Evolutionary conservation across 2,113 vertebrate genomes (phyloP).

Genomic region (Nannobrachium achirus): DNA sequence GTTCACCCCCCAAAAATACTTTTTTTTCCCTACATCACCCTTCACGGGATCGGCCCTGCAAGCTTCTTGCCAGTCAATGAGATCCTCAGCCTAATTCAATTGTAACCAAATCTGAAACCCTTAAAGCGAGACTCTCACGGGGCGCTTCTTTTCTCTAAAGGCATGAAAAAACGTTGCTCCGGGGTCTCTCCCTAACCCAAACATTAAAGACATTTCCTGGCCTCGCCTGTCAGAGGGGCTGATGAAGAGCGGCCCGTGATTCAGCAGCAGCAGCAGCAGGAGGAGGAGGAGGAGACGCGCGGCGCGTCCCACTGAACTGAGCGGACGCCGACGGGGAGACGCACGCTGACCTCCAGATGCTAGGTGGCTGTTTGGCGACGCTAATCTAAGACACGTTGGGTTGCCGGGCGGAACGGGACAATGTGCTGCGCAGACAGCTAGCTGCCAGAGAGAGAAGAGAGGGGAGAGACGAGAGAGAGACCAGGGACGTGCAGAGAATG

Average conservation of each 20-base stretch:
- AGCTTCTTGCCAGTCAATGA: constrained; percentile 23
- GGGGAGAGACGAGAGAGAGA: too few species aligned
- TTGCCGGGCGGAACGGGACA: constrained; percentile 33
- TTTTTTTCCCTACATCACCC: too few species aligned
- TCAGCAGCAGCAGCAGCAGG: constrained; percentile 14
- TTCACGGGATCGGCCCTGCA: not conserved
- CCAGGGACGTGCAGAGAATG: too few species aligned
- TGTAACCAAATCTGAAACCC: constrained; percentile 65
- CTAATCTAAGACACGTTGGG: constrained; percentile 67
- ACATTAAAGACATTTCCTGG: constrained; percentile 75
- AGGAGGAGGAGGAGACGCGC: constrained; percentile 38
- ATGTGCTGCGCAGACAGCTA: constrained; percentile 65
- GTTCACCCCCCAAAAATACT: too few species aligned
- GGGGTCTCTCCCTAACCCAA: constrained; percentile 53
- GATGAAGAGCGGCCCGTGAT: constrained; percentile 66
- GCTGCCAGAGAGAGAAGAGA: not conserved
- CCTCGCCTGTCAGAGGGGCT: constrained; percentile 62
- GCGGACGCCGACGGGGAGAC: constrained; percentile 38
- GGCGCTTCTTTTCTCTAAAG: constrained; percentile 21
- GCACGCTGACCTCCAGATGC: constrained; percentile 69
- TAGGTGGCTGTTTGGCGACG: constrained; percentile 61
- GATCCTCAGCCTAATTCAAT: constrained; percentile 55
- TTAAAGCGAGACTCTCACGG: constrained; percentile 42
- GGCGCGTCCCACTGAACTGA: constrained; percentile 44
- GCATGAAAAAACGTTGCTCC: constrained; percentile 54